Base-by-base conservation (phyloP, 2,113 vertebrate genomes). In the Echinops telfairi region DNA sequence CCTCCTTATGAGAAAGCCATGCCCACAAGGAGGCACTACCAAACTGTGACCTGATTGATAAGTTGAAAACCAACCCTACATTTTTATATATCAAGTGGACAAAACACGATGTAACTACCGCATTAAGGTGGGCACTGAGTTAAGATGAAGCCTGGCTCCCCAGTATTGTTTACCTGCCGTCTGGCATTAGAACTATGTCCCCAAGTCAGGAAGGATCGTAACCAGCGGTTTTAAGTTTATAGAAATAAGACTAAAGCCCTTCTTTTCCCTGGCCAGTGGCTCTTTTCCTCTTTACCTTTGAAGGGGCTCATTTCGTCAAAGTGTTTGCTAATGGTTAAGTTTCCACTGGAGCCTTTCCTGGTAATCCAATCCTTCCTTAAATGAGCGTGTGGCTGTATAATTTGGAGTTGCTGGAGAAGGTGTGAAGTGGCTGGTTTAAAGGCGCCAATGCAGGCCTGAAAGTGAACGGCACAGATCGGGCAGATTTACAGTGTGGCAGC, bases 271-370 rank as follows among this genome's bases (percentile, higher is more conserved):
- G 19, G 17, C 36, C 14, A 83, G 43, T 38, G 15, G 33, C 31
- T 66, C 0, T 89, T 73, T 83, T 88, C 36, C 66, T 66, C 40
- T 75, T 91, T 6, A 75, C 1, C 5, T 94, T 89, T 75, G 43
- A 70, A 86, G 75, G 14, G 60, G 91, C 95, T 73, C n/a, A 40
- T 86, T 86, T 86, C 25, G 31, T 83, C 14, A 82, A 64, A 71
- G 86, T 89, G 25, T 57, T 83, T 75, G 76, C 43, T 89, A 33
- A 25, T 90, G 66, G 85, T 70, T 77, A 86, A n/a, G 6, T 90
- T 68, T 87, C 75, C 20, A 47, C 12, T 84, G 79, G 47, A 62
- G 36, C 79, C 84, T 87, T 89, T 16, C 47, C 71, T 71, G 36
- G n/a, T 0, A 43, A 75, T 36, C 83, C 15, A 71, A n/a, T 71